Percentiles rank a stretch among this genome's conserved stretches.
Conservation (phyloP, 2,797 vertebrate genomes). For the Tarsius wallacei region DNA sequence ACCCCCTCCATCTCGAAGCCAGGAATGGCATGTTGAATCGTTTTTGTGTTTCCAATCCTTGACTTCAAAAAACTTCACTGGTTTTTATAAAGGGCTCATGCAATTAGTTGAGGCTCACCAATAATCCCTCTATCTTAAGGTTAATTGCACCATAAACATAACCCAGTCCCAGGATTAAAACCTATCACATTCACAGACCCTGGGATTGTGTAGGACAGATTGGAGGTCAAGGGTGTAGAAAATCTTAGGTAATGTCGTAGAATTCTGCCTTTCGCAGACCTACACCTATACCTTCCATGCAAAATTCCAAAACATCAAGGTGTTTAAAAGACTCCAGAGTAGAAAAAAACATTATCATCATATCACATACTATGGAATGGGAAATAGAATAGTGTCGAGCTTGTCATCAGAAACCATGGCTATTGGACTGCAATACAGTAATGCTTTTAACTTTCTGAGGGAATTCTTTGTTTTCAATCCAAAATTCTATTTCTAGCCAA, state of each 20-base stretch:
- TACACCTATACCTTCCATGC: neutral
- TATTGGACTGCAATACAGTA: neutral
- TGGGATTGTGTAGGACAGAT: neutral
- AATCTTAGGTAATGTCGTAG: neutral
- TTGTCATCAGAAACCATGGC: neutral
- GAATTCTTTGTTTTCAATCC: neutral
- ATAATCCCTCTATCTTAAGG: neutral
- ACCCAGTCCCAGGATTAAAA: neutral
- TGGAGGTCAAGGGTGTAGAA: neutral
- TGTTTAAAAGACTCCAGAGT: neutral
- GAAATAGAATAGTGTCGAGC: neutral
- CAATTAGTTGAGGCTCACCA: neutral
- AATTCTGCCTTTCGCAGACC: neutral
- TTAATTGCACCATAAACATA: neutral
- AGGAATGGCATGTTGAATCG: neutral
- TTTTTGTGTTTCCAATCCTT: neutral
- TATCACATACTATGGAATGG: neutral
- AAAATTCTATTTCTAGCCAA: slow-evolving; percentile 35
- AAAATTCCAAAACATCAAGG: neutral
- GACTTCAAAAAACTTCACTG: neutral
- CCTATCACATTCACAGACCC: neutral
- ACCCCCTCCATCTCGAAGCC: neutral
- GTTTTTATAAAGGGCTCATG: neutral
- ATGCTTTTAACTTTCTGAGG: neutral
- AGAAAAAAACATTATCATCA: neutral